phyloP scores from a whole-genome alignment of 2,113 vertebrate species.

The Pteruthius melanotis region DNA sequence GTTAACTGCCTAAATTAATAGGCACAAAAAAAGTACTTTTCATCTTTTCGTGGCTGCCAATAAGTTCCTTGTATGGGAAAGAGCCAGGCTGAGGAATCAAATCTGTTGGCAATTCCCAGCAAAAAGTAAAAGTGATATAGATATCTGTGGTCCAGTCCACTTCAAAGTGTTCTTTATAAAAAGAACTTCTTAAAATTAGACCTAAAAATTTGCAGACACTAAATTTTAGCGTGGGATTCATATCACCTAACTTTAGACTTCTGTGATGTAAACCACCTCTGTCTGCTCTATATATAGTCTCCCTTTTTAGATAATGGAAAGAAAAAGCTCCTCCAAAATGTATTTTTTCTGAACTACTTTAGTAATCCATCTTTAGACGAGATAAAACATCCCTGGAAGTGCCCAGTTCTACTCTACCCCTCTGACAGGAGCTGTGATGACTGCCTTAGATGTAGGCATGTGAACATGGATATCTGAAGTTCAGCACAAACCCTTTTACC shows the following conservation, averaged over 20 bases:
- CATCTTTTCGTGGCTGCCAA: background rate
- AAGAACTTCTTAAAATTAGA: background rate
- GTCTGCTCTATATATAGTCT: conserved; percentile 16
- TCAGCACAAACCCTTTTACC: background rate
- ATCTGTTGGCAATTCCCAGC: background rate
- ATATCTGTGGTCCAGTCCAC: background rate
- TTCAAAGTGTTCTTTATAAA: background rate
- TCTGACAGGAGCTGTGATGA: background rate
- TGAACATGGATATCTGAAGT: background rate
- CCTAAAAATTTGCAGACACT: background rate
- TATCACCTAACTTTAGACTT: background rate
- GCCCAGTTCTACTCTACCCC: background rate
- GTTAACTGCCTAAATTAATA: background rate
- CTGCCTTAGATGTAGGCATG: background rate
- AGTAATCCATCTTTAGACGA: background rate
- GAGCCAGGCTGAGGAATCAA: background rate
- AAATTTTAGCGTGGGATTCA: background rate
- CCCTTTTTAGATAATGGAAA: background rate
- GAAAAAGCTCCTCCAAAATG: background rate
- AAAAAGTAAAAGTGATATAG: background rate
- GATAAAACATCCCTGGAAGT: background rate
- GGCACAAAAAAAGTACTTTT: background rate
- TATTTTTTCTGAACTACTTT: background rate
- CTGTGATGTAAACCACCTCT: background rate
- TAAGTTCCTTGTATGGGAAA: background rate